Evolutionary conservation across 2,888 invertebrate species (phyloP), one percentile per base, ranked within the genome.

Genomic region (Rhogogaster chlorosoma): DNA sequence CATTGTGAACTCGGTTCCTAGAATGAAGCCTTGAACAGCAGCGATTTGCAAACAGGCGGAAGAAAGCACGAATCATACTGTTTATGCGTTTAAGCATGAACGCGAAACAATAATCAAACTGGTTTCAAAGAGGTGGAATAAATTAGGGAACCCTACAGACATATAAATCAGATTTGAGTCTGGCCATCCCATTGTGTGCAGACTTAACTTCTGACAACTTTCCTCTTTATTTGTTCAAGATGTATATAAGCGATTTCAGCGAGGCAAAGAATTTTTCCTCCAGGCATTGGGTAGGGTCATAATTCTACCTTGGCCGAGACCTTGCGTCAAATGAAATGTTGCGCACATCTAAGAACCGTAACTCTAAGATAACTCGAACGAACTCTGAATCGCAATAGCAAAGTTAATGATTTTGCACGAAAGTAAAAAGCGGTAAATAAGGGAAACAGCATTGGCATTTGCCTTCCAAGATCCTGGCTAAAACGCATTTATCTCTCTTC

Each of bases 41-140:
- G 5, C 38, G 22, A 77, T 77, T 77, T 53, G 18, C 26, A 32
- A 49, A 29, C 45, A 29, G 26, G 18, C 6, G 32, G 77, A 77
- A 49, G 53, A 77, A 77, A 49, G 71, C 2, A 71, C 32, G 49
- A 22, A 67, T 29, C 29, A 18, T 67, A 32, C 67, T 67, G 67
- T 32, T 73, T 18, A 73, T 73, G 18, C 73, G 7, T 36, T 38
- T 22, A 38, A 49, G 29, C 42, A 26, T 73, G 45, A 49, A 49
- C 38, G 49, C 15, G 67, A 67, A 77, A 49, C 29, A 29, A 77
- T 77, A 49, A 73, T 73, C 73, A 73, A 26, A 45, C 73, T 73
- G 73, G 38, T 32, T 77, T 29, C 49, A 32, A 49, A 12, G 15
- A 77, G 29, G 49, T 45, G n/a, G 77, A 77, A 77, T 77, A 77